Percentiles rank a stretch among this genome's conserved stretches.
These are phyloP conservation scores for Montipora cactus DNA, from an alignment of 64 coral and sea anemone genomes.

Conservation along the genomic window DNA sequence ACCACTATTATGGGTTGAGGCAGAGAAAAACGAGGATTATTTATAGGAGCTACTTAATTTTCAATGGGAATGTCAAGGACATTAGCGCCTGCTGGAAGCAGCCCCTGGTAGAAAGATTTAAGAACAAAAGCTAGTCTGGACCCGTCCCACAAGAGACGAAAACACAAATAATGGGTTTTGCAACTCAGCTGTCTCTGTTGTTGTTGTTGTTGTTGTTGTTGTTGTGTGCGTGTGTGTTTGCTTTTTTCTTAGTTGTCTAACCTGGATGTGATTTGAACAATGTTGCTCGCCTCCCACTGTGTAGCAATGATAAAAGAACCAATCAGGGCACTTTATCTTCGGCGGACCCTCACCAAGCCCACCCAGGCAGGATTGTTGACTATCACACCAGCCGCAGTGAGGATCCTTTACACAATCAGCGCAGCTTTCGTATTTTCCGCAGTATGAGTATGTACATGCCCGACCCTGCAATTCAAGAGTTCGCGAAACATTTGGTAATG, in stretches of 20 bases:
- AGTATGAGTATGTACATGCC: slow-evolving; percentile 62
- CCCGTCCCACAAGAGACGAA: too few species aligned
- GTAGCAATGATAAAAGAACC: slow-evolving; percentile 64
- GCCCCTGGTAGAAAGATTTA: too few species aligned
- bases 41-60: too few species aligned
- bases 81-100: too few species aligned
- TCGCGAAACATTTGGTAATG: neutral
- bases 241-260: neutral
- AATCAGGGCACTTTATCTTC: slow-evolving; percentile 45
- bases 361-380: slow-evolving; percentile 17
- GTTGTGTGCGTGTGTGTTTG: neutral
- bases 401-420: slow-evolving; percentile 42
- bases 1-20: too few species aligned
- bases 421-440: slow-evolving; percentile 44
- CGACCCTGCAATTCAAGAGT: slow-evolving; percentile 12
- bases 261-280: slow-evolving; percentile 52
- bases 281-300: slow-evolving; percentile 29
- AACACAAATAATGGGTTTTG: too few species aligned
- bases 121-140: too few species aligned
- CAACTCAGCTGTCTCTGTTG: too few species aligned
- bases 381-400: slow-evolving; percentile 62
- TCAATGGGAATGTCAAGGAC: too few species aligned
- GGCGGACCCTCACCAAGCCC: slow-evolving; percentile 23
- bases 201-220: too few species aligned
- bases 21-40: too few species aligned